phyloP scores from a whole-genome alignment of 2,888 invertebrate genomes.

The Rhagium mordax region DNA sequence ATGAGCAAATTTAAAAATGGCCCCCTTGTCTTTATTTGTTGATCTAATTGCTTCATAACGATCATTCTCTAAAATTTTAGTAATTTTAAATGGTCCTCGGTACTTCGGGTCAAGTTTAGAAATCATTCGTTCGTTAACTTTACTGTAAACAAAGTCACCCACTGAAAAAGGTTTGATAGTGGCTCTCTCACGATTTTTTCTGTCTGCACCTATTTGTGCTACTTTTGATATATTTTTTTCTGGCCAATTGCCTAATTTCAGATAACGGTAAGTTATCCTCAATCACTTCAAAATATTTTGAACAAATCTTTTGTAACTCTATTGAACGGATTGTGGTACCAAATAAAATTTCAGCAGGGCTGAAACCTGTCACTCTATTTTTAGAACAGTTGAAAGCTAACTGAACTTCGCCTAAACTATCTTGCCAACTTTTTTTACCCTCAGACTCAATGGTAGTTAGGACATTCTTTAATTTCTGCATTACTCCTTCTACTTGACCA shows the following conservation, averaged over 20 bases:
- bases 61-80: constrained; percentile 11
- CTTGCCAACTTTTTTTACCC: constrained; percentile 2
- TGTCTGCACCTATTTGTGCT: background rate
- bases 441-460: constrained; percentile 5
- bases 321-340: constrained; percentile 24
- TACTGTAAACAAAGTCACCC: constrained; percentile 14
- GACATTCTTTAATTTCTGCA: constrained; percentile 5
- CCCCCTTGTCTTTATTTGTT: background rate
- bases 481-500: constrained; percentile 28
- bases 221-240: constrained; percentile 2
- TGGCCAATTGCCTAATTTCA: background rate
- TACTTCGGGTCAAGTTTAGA: constrained; percentile 23
- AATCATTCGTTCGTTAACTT: constrained; percentile 18
- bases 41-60: background rate
- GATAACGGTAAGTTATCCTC: background rate
- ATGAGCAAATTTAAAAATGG: constrained; percentile 2
- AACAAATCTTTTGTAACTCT: background rate
- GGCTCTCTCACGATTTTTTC: background rate
- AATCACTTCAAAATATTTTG: background rate
- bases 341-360: constrained; percentile 28
- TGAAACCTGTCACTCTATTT: constrained; percentile 16
- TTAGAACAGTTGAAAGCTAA: constrained; percentile 20
- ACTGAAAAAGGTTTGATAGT: background rate
- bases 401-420: constrained; percentile 27
- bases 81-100: constrained; percentile 21